phyloP scores from a whole-genome alignment of 2,113 vertebrate genomes.

The Microtus pennsylvanicus region DNA sequence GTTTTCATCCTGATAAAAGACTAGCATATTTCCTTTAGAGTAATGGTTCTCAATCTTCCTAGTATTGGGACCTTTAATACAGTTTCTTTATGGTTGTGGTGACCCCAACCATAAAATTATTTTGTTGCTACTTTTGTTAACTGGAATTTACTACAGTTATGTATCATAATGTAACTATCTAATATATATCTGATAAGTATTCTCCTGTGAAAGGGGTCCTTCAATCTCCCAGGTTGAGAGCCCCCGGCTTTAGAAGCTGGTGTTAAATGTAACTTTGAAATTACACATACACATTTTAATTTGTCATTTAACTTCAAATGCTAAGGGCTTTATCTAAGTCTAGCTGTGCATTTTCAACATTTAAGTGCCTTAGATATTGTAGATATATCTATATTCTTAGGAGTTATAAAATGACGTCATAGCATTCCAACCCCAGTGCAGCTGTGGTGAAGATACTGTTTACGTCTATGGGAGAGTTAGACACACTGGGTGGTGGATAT shows the following conservation, averaged over 20 bases:
- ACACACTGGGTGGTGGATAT: background rate
- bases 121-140: background rate
- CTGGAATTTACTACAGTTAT: background rate
- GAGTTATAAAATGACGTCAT: background rate
- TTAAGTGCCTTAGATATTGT: background rate
- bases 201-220: background rate
- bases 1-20: background rate
- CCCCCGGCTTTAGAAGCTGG: background rate
- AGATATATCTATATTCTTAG: background rate
- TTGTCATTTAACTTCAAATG: background rate
- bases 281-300: constrained; percentile 7
- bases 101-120: background rate
- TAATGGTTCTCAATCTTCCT: background rate
- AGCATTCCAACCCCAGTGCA: background rate
- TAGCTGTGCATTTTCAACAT: background rate
- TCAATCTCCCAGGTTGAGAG: background rate
- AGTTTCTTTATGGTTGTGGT: background rate
- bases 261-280: constrained; percentile 34
- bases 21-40: background rate
- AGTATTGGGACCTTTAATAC: background rate
- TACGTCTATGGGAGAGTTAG: background rate
- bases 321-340: background rate
- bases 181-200: background rate
- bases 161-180: background rate
- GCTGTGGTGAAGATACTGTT: background rate